Evolutionary conservation across 2,797 vertebrate genomes (phyloP).

Genomic region (Smutsia temminckii): DNA sequence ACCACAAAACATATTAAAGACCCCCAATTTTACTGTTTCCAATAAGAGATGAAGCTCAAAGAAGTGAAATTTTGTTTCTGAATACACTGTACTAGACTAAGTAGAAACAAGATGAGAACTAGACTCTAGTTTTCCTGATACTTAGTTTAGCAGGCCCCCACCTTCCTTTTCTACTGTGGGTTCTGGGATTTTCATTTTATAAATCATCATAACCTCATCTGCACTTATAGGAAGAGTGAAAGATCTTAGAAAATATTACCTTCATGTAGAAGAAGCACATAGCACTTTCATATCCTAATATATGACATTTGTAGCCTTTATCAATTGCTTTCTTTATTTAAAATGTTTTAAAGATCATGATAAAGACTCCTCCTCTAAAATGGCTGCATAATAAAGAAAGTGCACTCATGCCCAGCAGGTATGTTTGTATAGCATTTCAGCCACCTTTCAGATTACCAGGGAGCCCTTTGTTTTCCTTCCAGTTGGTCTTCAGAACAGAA

Average conservation of each 20-base stretch:
- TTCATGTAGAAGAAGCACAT: constrained; percentile 38
- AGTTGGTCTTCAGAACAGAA: background rate
- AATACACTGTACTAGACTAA: background rate
- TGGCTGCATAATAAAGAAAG: background rate
- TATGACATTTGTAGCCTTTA: constrained; percentile 23
- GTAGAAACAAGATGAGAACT: background rate
- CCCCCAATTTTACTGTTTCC: background rate
- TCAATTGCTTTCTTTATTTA: constrained; percentile 41
- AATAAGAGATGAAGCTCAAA: background rate
- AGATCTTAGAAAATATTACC: constrained; percentile 18
- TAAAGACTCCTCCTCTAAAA: background rate
- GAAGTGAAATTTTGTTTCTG: background rate
- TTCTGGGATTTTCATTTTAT: constrained; percentile 37
- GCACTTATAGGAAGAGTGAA: constrained; percentile 13
- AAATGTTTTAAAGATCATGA: constrained; percentile 26
- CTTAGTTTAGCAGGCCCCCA: background rate
- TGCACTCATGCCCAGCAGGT: background rate
- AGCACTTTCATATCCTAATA: constrained; percentile 10
- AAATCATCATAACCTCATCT: constrained; percentile 1
- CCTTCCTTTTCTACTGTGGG: background rate
- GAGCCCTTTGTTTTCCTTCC: background rate
- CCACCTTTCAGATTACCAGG: background rate
- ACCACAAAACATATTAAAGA: background rate
- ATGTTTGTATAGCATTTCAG: background rate
- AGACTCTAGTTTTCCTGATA: background rate